Evolutionary conservation across 2,888 invertebrate genomes (phyloP), one percentile per base, ranked within the genome.

Genomic region (Ariolimax columbianus): DNA sequence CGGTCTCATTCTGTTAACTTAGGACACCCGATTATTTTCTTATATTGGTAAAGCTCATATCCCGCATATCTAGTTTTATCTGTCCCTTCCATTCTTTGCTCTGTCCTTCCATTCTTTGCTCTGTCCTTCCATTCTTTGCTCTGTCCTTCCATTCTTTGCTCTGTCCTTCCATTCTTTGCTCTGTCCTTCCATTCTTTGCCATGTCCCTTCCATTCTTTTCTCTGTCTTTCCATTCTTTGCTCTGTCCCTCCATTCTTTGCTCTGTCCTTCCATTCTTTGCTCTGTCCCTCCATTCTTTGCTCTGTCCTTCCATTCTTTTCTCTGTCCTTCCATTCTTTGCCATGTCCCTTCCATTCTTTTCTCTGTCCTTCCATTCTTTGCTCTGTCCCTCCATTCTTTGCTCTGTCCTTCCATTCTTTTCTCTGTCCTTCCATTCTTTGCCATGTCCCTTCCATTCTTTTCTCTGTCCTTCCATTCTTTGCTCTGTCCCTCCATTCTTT

Each of bases 81-180:
- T 19, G 9, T 51, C 51, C 19, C 40, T 36, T n/a, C 14, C 63
- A 33, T n/a, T 68, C 36, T 38, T 33, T 68, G 33, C 30, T 66
- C 51, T 68, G 33, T 75, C 59, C n/a, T n/a, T n/a, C n/a, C 79
- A 38, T 63, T 36, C 63, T 66, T 63, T 66, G 47, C 47, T 70
- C 55, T 75, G 51, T 75, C 55, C 73, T 75, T 75, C 55, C 73
- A 36, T 40, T 77, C 77, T 77, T 40, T 38, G 23, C 40, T 43
- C n/a, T 77, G 40, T 77, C 38, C 40, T 55, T 79, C 40, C 23
- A 26, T 33, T 63, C 26, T 66, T 63, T 43, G 26, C 26, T 66
- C 79, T 79, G 38, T 66, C 66, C 66, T 6, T 79, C 55, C 30
- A 30, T 77, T 55, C 33, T 47, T 30, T n/a, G 26, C 7, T 55